Base-by-base conservation (phyloP, 2,797 vertebrate species). In the Myotis pilosus region DNA sequence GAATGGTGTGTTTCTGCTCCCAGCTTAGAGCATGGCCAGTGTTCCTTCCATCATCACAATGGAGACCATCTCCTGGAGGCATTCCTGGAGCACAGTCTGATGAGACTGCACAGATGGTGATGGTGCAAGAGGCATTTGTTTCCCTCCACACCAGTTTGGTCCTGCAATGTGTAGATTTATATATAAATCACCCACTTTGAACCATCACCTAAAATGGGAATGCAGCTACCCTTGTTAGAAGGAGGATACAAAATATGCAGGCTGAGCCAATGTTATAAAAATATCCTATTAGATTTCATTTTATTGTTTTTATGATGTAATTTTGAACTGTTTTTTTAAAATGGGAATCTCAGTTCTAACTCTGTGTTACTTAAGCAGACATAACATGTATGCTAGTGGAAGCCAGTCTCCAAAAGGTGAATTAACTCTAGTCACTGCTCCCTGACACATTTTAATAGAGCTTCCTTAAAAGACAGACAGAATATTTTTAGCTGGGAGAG, bases 401-500 rank as follows among this genome's bases (percentile, higher is more conserved):
- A 85, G 28, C 72, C 5, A 33, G 23, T 55, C 28, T 92, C 38
- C 82, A 69, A 85, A 95, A 89, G 68, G 23, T 47, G 53, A 92
- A 57, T 55, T 78, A 64, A 64, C 36, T 60, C 4, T n/a, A 25
- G 30, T 49, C 17, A 75, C n/a, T 84, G 13, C 38, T 94, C 38
- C 51, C 20, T 84, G 53, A 83, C 53, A 86, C 36, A 17, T 93
- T 91, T 95, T 94, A 62, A 41, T 83, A 60, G 47, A 72, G 53
- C 8, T 78, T 66, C 33, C n/a, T 62, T 72, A 68, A 36, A 51
- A 92, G 76, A 86, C 28, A 72, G 41, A 78, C 8, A 89, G 74
- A 83, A 22, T 94, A 71, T 95, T 92, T 87, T 91, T 79, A 87
- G 19, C 41, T 85, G 9, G n/a, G 16, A 76, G 17, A 57, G n/a